phyloP scores from a whole-genome alignment of 2,888 invertebrate genomes.

The Sipunculus nudus region DNA sequence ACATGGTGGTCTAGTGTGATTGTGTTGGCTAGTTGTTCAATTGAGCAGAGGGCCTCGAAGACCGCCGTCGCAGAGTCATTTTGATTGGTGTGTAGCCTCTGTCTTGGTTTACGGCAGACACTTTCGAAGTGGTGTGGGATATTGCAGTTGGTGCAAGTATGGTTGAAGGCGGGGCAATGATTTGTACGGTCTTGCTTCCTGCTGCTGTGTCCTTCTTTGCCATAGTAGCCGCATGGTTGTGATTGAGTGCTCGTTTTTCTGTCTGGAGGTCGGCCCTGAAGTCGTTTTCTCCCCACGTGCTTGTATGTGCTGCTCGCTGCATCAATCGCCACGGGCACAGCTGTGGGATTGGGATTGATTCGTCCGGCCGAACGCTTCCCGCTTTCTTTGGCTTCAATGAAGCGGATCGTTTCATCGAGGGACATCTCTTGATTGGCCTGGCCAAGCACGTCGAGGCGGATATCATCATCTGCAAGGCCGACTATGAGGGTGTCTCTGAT shows the following conservation, averaged over 20 bases:
- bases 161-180: conserved; percentile 38
- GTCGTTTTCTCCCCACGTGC: not conserved
- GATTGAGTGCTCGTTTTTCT: no score
- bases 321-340: conserved; percentile 24
- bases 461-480: conserved; percentile 29
- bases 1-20: conserved; percentile 40
- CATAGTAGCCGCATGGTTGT: conserved; percentile 36
- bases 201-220: conserved; percentile 39
- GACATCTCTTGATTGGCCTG: conserved; percentile 37
- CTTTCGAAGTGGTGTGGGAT: conserved; percentile 29
- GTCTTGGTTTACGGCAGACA: conserved; percentile 30
- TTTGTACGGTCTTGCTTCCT: conserved; percentile 16
- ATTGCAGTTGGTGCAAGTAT: conserved; percentile 34
- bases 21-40: not conserved
- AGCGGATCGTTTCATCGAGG: conserved; percentile 37
- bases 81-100: not conserved
- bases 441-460: conserved; percentile 34
- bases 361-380: conserved; percentile 38
- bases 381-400: conserved; percentile 41
- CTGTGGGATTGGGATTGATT: conserved; percentile 26
- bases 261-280: not conserved
- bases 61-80: not conserved
- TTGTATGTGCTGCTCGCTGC: conserved; percentile 12
- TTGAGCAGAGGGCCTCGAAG: not conserved
- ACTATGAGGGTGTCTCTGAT: conserved; percentile 21